Evolutionary conservation across 2,797 vertebrate genomes (phyloP).

Genomic region (Lepus townsendii): DNA sequence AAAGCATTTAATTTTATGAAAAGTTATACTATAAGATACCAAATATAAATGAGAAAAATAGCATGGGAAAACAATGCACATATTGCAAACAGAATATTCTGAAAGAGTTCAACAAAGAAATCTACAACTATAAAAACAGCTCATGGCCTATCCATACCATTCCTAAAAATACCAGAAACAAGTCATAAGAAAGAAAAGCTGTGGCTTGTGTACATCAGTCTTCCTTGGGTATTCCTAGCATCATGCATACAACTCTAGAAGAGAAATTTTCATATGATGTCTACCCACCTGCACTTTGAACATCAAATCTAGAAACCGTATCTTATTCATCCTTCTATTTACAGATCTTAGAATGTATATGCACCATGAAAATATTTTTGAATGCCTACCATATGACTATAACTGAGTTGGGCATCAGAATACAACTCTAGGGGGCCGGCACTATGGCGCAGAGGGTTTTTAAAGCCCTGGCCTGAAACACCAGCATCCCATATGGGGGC

Average conservation of each 20-base stretch:
- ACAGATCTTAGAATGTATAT: conserved; percentile 6
- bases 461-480: too few relatives aligned
- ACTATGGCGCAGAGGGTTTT: too few relatives aligned
- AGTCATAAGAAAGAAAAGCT: background rate
- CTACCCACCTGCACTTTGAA: background rate
- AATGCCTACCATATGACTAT: background rate
- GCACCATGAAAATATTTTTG: background rate
- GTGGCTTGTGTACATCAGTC: background rate
- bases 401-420: background rate
- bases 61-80: background rate
- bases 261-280: background rate
- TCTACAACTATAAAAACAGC: background rate
- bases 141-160: background rate
- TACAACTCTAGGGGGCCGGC: too few relatives aligned
- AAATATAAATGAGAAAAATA: conserved; percentile 24
- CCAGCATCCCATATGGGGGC: too few relatives aligned
- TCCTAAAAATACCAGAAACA: background rate
- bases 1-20: background rate
- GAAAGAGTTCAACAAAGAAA: conserved; percentile 48
- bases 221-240: conserved; percentile 5
- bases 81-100: background rate
- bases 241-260: background rate
- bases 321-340: background rate
- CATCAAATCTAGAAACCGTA: background rate
- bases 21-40: conserved; percentile 7